Conservation (phyloP, 2,113 vertebrate genomes). For the Plotosus lineatus region DNA sequence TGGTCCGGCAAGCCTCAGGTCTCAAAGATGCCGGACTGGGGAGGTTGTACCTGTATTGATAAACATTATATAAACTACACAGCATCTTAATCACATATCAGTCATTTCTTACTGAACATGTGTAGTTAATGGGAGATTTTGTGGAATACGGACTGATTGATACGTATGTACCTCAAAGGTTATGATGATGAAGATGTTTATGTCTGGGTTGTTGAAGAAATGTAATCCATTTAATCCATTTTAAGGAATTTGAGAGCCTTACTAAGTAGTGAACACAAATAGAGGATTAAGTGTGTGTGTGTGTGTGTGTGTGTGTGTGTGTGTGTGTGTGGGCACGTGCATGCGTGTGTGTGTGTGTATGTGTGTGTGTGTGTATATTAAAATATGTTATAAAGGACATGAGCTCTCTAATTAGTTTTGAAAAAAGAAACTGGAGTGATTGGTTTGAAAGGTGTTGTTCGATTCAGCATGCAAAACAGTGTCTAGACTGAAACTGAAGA, state of each 20-base stretch:
- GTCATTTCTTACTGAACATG: background rate
- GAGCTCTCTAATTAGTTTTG: constrained; percentile 40
- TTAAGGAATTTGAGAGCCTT: background rate
- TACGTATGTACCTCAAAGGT: background rate
- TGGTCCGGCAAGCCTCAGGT: too few relatives aligned
- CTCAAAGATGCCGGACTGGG: too few relatives aligned
- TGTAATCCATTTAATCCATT: constrained; percentile 16
- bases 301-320: constrained; percentile 5
- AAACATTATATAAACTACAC: too few relatives aligned
- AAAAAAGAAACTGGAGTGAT: constrained; percentile 26
- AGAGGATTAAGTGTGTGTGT: constrained; percentile 11
- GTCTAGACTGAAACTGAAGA: constrained; percentile 27
- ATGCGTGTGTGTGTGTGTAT: background rate
- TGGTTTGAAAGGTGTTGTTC: background rate
- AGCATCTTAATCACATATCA: too few relatives aligned
- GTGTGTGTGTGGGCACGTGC: background rate
- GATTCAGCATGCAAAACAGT: background rate
- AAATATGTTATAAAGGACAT: constrained; percentile 49
- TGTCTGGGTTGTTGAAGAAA: background rate
- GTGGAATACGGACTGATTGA: background rate
- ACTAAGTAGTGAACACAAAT: constrained; percentile 21
- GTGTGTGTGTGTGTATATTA: constrained; percentile 2
- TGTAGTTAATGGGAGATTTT: background rate
- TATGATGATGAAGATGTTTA: background rate
- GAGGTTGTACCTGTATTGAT: too few relatives aligned